Evolutionary conservation across 2,888 invertebrate species (phyloP), one percentile per base, ranked within the genome.

Genomic region (Andrena bucephala): DNA sequence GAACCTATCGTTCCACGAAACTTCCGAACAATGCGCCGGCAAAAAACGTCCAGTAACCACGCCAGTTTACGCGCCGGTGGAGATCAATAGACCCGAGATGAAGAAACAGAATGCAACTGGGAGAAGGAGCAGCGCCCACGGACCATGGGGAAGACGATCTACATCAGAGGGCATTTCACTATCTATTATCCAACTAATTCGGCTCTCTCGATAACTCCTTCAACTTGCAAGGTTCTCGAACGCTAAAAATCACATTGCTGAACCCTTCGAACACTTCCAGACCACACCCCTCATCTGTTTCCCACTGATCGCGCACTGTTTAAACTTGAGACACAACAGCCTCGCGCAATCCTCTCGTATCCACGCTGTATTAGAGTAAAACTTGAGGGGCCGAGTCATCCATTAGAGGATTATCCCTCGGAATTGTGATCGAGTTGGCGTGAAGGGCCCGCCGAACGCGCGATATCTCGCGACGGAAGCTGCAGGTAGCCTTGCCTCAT

Each of bases 401-500:
- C 10, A 24, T 24, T 27, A 10, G 10, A 57, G 36, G 20, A 33
- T 62, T 36, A 62, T 33, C 62, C 62, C n/a, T 10, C 20, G 13
- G 7, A 20, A 36, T 33, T n/a, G 6, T n/a, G 42, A 70, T 42
- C 29, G 3, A 24, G 20, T 10, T 31, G 31, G 4, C 24, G 54
- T 1, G 10, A 33, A 29, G 8, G 13, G 54, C 31, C 13, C 31
- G 8, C 16, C 48, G 29, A 57, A 29, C n/a, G 33, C 33, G 68
- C 8, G 31, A 24, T 27, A 29, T n/a, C 10, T 68, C 48, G 33
- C 27, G 60, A 31, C 6, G 13, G 42, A 16, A 16, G 0, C 29
- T 57, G 6, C n/a, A 24, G 68, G 48, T 36, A 7, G 13, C 20
- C 48, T 24, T 24, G 50, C n/a, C 65, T 74, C 71, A 77, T 87